These are phyloP conservation scores for Drosophila azteca DNA, from an alignment of 1,140 invertebrate genomes.

Conservation along the genomic window DNA sequence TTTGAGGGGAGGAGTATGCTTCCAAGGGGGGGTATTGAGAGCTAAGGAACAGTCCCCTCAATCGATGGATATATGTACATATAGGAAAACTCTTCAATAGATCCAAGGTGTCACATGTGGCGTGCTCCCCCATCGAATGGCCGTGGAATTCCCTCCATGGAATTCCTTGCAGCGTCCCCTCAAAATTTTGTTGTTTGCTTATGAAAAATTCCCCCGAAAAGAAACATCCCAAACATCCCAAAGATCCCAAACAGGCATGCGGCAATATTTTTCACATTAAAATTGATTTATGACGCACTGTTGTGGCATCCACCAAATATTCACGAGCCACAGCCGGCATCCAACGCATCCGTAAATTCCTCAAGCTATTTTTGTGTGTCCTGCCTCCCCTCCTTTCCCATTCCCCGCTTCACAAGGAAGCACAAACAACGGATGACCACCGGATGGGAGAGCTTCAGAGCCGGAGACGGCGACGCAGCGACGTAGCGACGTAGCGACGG, in stretches of 20 bases:
- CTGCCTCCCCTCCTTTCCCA: constrained; percentile 24
- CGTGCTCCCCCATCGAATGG: constrained; percentile 6
- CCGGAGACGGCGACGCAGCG: no score
- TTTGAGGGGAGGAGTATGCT: no score
- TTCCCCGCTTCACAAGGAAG: constrained; percentile 46
- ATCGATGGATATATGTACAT: no score
- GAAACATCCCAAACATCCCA: constrained; percentile 10
- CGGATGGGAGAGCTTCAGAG: no score
- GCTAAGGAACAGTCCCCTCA: no score
- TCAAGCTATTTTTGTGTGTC: constrained; percentile 62
- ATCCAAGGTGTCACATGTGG: constrained; percentile 47
- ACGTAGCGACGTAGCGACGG: no score
- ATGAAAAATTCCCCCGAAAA: constrained; percentile 47
- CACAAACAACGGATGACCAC: constrained; percentile 41
- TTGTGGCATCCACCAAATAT: constrained; percentile 32
- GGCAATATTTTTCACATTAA: constrained; percentile 78
- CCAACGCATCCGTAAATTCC: constrained; percentile 54
- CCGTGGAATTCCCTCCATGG: constrained; percentile 22
- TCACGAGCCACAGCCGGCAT: constrained; percentile 11
- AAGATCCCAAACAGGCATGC: constrained; percentile 20
- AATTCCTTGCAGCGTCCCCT: no score
- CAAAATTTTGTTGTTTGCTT: constrained; percentile 28
- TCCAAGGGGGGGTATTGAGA: no score
- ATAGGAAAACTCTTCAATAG: constrained; percentile 1
- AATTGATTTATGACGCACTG: constrained; percentile 77